Percentiles rank a stretch among this genome's conserved stretches.
phyloP scores from a whole-genome alignment of 92 coral and sea anemone species.

The Heteractis magnifica region DNA sequence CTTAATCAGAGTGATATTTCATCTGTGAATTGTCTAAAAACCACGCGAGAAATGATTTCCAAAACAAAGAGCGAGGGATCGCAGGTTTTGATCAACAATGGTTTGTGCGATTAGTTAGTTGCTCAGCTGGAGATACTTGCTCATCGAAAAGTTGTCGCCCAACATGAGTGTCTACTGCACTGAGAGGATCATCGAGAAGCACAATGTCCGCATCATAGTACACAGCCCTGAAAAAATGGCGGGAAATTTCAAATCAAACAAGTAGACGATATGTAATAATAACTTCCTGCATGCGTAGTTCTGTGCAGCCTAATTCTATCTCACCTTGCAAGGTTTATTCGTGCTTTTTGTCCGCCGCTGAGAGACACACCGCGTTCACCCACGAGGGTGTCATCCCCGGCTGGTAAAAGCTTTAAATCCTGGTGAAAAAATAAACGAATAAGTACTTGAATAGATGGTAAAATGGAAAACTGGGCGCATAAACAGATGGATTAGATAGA shows the following conservation, averaged over 20 bases:
- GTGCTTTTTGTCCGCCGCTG: slow-evolving; percentile 91
- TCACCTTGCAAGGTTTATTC: slow-evolving; percentile 85
- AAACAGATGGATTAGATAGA: too few relatives aligned
- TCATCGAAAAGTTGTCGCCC: slow-evolving; percentile 75
- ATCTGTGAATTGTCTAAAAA: too few relatives aligned
- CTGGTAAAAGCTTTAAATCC: slow-evolving; percentile 70
- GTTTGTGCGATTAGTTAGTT: too few relatives aligned
- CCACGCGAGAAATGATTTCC: too few relatives aligned
- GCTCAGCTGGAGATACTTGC: slow-evolving; percentile 26
- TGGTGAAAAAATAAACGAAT: slow-evolving; percentile 10
- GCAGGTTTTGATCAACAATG: too few relatives aligned
- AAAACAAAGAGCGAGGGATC: too few relatives aligned
- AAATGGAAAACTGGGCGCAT: too few relatives aligned
- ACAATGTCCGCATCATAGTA: slow-evolving; percentile 67
- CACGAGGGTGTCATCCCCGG: slow-evolving; percentile 72
- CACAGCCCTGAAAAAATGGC: slow-evolving; percentile 53
- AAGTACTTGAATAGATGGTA: not conserved
- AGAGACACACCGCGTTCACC: slow-evolving; percentile 90
- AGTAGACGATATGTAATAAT: not conserved
- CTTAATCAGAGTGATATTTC: too few relatives aligned
- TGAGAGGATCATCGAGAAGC: slow-evolving; percentile 80
- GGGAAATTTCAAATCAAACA: not conserved
- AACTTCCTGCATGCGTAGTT: not conserved
- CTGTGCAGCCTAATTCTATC: too few relatives aligned
- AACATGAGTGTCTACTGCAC: slow-evolving; percentile 86